Evolutionary conservation across 2,888 invertebrate genomes (phyloP).

Genomic region (Rhynchonema sp.): DNA sequence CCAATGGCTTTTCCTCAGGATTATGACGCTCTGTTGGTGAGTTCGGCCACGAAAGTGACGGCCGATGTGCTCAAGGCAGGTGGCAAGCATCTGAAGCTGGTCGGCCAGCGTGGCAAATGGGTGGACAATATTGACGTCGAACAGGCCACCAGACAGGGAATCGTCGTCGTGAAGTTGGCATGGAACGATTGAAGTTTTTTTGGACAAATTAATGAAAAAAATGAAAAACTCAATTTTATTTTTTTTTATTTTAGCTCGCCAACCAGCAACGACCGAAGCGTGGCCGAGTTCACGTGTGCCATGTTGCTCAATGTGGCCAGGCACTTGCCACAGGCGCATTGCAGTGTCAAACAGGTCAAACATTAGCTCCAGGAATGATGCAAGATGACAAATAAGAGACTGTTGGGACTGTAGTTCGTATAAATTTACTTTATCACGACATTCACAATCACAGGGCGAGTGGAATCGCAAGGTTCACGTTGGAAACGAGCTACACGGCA

Average conservation of each 20-base stretch:
- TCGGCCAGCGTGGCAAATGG: constrained; percentile 92
- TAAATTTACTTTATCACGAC: too few species aligned
- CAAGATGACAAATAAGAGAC: too few species aligned
- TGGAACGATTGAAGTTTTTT: too few species aligned
- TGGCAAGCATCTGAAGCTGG: constrained; percentile 58
- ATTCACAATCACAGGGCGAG: too few species aligned
- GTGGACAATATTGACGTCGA: constrained; percentile 87
- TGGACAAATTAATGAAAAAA: too few species aligned
- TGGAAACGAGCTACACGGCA: constrained; percentile 68
- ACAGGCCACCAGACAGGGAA: constrained; percentile 59
- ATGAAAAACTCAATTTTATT: too few species aligned
- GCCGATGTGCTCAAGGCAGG: constrained; percentile 55
- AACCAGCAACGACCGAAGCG: constrained; percentile 86
- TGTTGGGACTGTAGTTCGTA: too few species aligned
- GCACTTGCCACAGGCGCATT: constrained; percentile 56
- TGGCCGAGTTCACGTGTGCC: constrained; percentile 85
- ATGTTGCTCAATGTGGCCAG: constrained; percentile 63
- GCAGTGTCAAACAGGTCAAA: constrained; percentile 64
- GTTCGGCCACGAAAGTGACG: constrained; percentile 84
- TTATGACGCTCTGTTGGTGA: constrained; percentile 70
- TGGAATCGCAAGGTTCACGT: too few species aligned
- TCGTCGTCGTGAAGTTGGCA: constrained; percentile 87
- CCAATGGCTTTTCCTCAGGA: too few species aligned
- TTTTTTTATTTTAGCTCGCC: constrained; percentile 39
- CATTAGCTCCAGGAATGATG: too few species aligned